Percentiles rank a stretch among this genome's conserved stretches.
Evolutionary conservation across 2,113 vertebrate genomes (phyloP).

Genomic region (Pipra filicauda): DNA sequence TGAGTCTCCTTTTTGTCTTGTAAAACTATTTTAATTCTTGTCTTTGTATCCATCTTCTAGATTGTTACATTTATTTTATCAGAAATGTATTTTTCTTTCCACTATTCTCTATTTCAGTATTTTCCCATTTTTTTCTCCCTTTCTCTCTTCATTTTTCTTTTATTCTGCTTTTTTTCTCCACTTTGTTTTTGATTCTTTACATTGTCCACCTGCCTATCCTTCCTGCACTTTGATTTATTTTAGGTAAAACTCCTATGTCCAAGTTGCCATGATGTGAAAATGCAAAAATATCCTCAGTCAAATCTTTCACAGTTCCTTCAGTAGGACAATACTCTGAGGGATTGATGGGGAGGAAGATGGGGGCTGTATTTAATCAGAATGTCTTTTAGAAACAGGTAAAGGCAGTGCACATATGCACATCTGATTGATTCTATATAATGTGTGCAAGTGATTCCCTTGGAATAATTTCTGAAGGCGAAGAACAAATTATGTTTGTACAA

Average conservation of each 20-base stretch:
- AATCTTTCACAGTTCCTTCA: background rate
- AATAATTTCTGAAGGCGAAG: background rate
- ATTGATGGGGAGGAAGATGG: background rate
- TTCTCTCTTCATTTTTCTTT: background rate
- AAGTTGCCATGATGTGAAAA: background rate
- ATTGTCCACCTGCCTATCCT: background rate
- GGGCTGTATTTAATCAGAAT: background rate
- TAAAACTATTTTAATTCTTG: background rate
- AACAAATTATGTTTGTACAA: background rate
- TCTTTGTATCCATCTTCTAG: background rate
- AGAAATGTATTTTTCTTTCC: background rate
- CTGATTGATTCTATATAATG: background rate
- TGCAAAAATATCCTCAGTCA: background rate
- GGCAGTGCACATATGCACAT: background rate
- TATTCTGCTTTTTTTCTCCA: background rate
- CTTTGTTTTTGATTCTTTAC: background rate
- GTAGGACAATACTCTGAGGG: background rate
- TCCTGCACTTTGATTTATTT: background rate
- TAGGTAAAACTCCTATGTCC: background rate
- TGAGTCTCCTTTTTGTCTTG: background rate
- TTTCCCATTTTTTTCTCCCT: background rate
- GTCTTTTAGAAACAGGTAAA: background rate
- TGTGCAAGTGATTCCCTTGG: background rate
- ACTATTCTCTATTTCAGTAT: background rate
- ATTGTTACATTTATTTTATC: background rate